Base-by-base conservation (phyloP, 2,113 vertebrate genomes). In the Himantopus leucocephalus region DNA sequence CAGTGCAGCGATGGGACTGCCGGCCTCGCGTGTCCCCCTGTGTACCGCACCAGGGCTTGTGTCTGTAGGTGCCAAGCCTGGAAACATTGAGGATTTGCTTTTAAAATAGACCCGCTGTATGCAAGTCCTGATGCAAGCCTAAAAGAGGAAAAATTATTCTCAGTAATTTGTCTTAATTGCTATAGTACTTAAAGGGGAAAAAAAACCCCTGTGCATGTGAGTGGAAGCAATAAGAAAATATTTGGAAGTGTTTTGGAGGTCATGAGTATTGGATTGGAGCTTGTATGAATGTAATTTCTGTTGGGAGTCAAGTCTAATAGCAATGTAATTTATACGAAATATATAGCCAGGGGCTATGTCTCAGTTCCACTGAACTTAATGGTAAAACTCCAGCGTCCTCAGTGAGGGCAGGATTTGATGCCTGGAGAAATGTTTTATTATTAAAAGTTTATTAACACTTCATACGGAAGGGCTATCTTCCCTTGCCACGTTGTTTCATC, bases 401-500 rank as follows among this genome's bases (percentile, higher is more conserved):
- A 59, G 35, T 26, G 22, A 75, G 45, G 58, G 29, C 35, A 81
- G 35, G 73, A 75, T 88, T 47, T 63, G 77, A 73, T 84, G 75
- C 87, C 79, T 75, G 88, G 48, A 90, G 89, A 94, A 94, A 64
- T 0, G 2, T 74, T 88, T 79, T 64, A 47, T 80, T 85, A 91
- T 72, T 87, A 68, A 71, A 85, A 92, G 70, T 92, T 94, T 94
- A 92, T 96, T 89, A 92, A 72, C 43, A 10, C 67, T 84, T 91
- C 11, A 5, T 45, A 30, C 22, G 62, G 59, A 77, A 75, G 37
- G 66, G 37, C 34, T 64, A 3, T 48, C 48, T 85, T 75, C 74
- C 66, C 21, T 34, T 37, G 29, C 14, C 1, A 5, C 23, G 26
- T 19, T 48, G 26, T 68, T 83, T 15, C 11, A 4, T 37, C 62